Base-by-base conservation (phyloP, 2,888 invertebrate species). In the Ryuthela nishihirai region DNA sequence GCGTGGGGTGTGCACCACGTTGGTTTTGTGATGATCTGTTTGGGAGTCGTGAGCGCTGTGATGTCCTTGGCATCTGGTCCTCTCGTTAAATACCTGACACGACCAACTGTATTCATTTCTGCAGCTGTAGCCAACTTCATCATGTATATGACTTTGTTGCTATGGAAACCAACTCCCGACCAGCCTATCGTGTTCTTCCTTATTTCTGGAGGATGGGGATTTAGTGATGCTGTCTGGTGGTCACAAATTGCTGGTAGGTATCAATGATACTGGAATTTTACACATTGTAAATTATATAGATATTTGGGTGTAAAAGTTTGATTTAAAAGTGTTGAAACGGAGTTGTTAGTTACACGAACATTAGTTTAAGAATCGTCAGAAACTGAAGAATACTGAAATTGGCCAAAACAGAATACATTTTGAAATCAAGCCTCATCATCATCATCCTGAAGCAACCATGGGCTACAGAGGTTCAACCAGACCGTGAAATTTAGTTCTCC, bases 11-110 rank as follows among this genome's bases (percentile, higher is more conserved):
- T 97, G 42, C 85, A 89, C 67, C 87, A 88, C 70, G 93, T 98
- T 46, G 97, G 98, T 48, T 95, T 92, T 77, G 93, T 95, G 43
- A 93, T 97, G 90, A 93, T 97, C 71, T 92, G 92, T 72, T 95
- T 94, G 75, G 97, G 95, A 1, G 87, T 94, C 0, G 90, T 88
- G 35, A 93, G 94, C 74, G 94, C 95, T 1, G 77, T 88, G 49
- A 93, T 93, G 74, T 93, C 94, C 25, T 80, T 93, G 55, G 79
- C 92, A 23, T 94, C 94, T 74, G 95, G 95, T 3, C 86, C 89
- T 0, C 80, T 91, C 49, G 91, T 91, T 85, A 93, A 93, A 76
- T 87, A 87, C 73, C 85, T 92, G 66, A 95, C 97, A 17, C 82
- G 95, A 67, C 83, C 87, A 69, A 85, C 89, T 1, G 83, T 92